A percentile compares a stretch with the other conserved stretches of the same genome.
Conservation (phyloP, 2,113 vertebrate genomes). For the Jaculus jaculus region DNA sequence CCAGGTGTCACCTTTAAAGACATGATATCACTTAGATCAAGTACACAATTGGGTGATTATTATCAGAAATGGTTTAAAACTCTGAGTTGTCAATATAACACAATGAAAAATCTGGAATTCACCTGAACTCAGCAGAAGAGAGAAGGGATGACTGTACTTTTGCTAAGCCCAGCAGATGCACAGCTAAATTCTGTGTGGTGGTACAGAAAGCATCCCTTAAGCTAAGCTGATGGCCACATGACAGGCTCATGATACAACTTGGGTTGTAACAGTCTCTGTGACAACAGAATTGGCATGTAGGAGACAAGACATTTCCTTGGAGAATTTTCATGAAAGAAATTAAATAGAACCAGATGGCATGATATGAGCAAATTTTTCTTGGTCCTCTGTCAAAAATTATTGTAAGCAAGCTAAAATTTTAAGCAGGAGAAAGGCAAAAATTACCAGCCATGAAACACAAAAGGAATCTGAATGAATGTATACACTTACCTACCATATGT, state of each 20-base stretch:
- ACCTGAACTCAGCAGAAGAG: neutral
- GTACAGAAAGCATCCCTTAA: neutral
- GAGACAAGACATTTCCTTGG: neutral
- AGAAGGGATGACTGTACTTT: neutral
- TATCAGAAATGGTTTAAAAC: neutral
- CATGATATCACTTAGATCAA: neutral
- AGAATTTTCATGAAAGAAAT: slow-evolving; percentile 61
- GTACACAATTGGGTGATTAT: neutral
- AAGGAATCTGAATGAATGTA: neutral
- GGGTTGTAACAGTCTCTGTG: neutral
- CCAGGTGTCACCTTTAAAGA: neutral
- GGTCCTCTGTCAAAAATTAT: slow-evolving; percentile 32
- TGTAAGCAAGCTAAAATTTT: slow-evolving; percentile 40
- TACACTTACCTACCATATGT: neutral
- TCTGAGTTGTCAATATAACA: neutral
- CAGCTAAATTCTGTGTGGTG: accelerated
- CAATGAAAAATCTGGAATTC: neutral
- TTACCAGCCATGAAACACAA: neutral
- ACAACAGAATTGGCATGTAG: neutral
- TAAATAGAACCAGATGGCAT: slow-evolving; percentile 52
- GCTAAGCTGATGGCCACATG: neutral
- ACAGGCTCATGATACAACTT: neutral
- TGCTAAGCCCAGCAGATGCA: neutral
- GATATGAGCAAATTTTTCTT: slow-evolving; percentile 38
- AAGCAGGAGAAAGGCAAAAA: slow-evolving; percentile 11